Evolutionary conservation across 2,113 vertebrate species (phyloP).

Genomic region (Orthochromis malagaraziensis): DNA sequence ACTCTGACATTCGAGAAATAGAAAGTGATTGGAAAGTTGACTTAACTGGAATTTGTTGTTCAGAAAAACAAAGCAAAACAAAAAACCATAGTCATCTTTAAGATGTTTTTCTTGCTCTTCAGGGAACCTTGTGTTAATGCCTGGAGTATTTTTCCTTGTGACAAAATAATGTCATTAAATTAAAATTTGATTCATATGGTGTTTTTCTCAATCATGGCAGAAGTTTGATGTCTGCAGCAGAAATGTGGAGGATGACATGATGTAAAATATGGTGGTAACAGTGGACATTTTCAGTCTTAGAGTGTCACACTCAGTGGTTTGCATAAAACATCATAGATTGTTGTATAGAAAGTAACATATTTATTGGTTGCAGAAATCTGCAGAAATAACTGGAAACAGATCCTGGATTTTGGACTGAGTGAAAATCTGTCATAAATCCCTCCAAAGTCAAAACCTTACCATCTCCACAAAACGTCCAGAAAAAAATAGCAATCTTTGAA

Average conservation of each 20-base stretch:
- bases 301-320: not conserved
- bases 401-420: not conserved
- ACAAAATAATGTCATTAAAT: not conserved
- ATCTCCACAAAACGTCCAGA: not conserved
- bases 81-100: not conserved
- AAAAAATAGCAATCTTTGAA: not conserved
- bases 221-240: not conserved
- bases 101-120: not conserved
- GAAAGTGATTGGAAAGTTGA: not conserved
- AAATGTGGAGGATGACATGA: not conserved
- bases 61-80: not conserved
- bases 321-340: not conserved
- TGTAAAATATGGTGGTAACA: not conserved
- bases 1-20: not conserved
- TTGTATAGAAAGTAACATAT: not conserved
- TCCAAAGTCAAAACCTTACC: not conserved
- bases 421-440: not conserved
- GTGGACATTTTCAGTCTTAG: not conserved
- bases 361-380: not conserved
- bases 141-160: not conserved
- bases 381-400: not conserved
- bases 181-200: not conserved
- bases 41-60: not conserved
- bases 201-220: not conserved
- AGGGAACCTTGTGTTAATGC: not conserved